Evolutionary conservation across 1,140 invertebrate species (phyloP).

Genomic region (Caenorhabditis latens): DNA sequence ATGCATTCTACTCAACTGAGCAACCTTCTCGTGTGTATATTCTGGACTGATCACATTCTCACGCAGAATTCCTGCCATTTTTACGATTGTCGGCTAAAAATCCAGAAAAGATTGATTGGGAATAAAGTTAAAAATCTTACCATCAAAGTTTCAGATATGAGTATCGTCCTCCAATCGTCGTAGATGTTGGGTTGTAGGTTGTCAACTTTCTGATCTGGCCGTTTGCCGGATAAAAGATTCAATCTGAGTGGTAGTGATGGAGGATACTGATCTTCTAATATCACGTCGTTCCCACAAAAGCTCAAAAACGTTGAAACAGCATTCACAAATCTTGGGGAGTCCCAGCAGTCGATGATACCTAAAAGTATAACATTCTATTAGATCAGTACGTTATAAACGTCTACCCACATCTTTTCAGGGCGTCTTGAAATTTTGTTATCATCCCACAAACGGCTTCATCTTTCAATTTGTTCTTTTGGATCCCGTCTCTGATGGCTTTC

Average conservation of each 20-base stretch:
- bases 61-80: slow-evolving; percentile 3
- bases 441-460: neutral
- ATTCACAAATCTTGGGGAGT: neutral
- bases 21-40: neutral
- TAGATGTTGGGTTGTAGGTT: neutral
- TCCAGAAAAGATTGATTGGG: neutral
- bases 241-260: neutral
- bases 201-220: neutral
- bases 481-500: neutral
- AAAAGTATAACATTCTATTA: neutral
- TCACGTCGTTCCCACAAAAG: too few species aligned
- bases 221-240: neutral
- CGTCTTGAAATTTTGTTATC: neutral
- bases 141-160: neutral
- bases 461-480: neutral
- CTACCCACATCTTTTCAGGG: neutral
- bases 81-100: neutral
- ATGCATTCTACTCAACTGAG: slow-evolving; percentile 3
- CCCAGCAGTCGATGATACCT: slow-evolving; percentile 39
- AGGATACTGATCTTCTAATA: neutral
- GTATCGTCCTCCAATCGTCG: slow-evolving; percentile 17
- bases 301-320: neutral
- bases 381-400: too few species aligned
- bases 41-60: neutral
- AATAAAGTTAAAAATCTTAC: neutral